These are phyloP conservation scores for Mellivora capensis DNA, from an alignment of 2,113 vertebrate genomes.

Conservation along the genomic window DNA sequence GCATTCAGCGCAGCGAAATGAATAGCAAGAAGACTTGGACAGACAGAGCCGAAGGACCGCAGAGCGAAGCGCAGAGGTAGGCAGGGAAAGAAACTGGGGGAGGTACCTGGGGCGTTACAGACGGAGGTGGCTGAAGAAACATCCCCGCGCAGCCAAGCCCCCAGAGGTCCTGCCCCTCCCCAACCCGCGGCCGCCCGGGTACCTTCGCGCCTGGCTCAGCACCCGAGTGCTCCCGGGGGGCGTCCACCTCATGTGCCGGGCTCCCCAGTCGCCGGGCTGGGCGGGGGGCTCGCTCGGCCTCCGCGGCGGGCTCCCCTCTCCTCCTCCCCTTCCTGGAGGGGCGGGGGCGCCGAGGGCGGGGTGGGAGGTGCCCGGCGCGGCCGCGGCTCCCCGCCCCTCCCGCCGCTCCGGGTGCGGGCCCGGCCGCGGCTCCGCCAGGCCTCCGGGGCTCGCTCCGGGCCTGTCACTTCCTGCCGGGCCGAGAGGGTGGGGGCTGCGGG, in stretches of 20 bases:
- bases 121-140: conserved; percentile 28
- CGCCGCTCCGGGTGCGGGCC: conserved; percentile 53
- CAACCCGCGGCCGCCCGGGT: conserved; percentile 58
- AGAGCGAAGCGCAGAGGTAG: background rate
- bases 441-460: conserved; percentile 52
- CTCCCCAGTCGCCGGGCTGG: conserved; percentile 31
- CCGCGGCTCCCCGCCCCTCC: conserved; percentile 70
- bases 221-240: conserved; percentile 47
- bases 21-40: background rate
- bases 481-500: conserved; percentile 49
- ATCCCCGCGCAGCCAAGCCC: conserved; percentile 60
- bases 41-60: conserved; percentile 17
- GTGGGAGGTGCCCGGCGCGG: conserved; percentile 59
- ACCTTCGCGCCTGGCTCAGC: conserved; percentile 66
- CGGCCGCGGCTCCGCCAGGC: conserved; percentile 61
- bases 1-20: background rate
- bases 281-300: conserved; percentile 55
- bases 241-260: conserved; percentile 62
- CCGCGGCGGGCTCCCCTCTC: conserved; percentile 66
- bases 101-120: conserved; percentile 64
- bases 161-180: conserved; percentile 46
- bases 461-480: conserved; percentile 72
- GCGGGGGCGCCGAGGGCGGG: conserved; percentile 68
- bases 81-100: conserved; percentile 41
- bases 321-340: conserved; percentile 72